Evolutionary conservation across 2,113 vertebrate genomes (phyloP), one percentile per base, ranked within the genome.

Genomic region (Gopherus flavomarginatus): DNA sequence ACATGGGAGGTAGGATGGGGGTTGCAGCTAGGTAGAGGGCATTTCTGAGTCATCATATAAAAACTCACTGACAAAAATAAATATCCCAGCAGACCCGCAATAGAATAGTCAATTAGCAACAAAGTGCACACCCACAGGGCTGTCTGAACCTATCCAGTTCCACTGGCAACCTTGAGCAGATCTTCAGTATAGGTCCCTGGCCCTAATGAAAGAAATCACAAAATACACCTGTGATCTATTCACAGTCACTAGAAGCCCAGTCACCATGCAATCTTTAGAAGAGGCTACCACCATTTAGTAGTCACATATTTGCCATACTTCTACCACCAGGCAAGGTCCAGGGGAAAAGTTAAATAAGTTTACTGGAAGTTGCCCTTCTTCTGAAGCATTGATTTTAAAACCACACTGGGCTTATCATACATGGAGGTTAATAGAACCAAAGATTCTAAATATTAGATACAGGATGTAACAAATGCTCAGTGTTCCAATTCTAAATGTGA

Each of bases 401-500:
- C 77, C 83, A 69, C 4, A 53, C 4, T 2, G 3, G 77, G 0
- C 0, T 81, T 38, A 79, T 83, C 94, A 88, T 83, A 11, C 4
- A 65, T 8, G 0, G 9, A 35, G 19, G 13, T 5, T 31, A 82
- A 8, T 9, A 87, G 80, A 95, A 72, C 3, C 10, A 87, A 57
- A 88, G 29, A 8, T 88, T 92, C 19, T 42, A 42, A 75, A 42
- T 42, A 75, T 65, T 24, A 75, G 72, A 24, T 24, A 42, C 21
- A 24, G 38, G 72, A 42, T 42, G 72, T 65, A 91, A 38, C 31
- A 5, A 91, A 1, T 29, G 86, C 57, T 87, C 8, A 38, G 19
- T 77, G 35, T 90, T 86, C 14, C 29, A n/a, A 62, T 91, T 65
- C 54, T 57, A 57, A 65, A 85, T 38, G 81, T 19, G 53, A 95